phyloP scores from a whole-genome alignment of 1,140 invertebrate species.

The Steinernema feltiae region DNA sequence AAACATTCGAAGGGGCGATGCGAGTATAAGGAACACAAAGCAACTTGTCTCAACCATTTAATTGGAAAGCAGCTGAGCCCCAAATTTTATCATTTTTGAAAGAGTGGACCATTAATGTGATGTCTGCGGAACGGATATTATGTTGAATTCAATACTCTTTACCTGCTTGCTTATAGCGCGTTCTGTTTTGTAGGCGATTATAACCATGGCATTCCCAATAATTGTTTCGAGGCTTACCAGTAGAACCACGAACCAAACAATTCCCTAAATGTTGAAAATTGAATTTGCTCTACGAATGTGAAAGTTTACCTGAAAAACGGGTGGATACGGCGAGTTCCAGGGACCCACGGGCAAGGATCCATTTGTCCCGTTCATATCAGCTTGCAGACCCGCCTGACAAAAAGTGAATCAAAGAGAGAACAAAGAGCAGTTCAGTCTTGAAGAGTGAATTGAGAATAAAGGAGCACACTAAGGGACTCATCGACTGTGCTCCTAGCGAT shows the following conservation, averaged over 20 bases:
- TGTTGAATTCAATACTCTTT: constrained; percentile 15
- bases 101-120: constrained; percentile 11
- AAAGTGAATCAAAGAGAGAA: not conserved
- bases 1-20: constrained; percentile 1
- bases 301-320: not conserved
- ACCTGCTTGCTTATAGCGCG: constrained; percentile 57
- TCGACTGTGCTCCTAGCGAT: not conserved
- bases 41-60: constrained; percentile 9
- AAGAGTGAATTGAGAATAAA: not conserved
- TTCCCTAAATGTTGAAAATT: constrained; percentile 62
- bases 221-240: constrained; percentile 85
- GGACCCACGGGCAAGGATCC: not conserved
- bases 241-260: constrained; percentile 80
- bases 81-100: constrained; percentile 10
- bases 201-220: constrained; percentile 91
- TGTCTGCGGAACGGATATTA: too few relatives aligned
- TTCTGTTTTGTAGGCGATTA: constrained; percentile 69
- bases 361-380: not conserved
- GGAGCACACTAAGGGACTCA: not conserved
- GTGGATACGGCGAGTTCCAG: constrained; percentile 1
- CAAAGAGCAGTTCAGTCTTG: not conserved
- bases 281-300: not conserved
- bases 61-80: constrained; percentile 17
- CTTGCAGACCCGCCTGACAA: not conserved
- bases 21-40: constrained; percentile 2